Evolutionary conservation across 2,888 invertebrate species (phyloP).

Genomic region (Drosophila testacea): DNA sequence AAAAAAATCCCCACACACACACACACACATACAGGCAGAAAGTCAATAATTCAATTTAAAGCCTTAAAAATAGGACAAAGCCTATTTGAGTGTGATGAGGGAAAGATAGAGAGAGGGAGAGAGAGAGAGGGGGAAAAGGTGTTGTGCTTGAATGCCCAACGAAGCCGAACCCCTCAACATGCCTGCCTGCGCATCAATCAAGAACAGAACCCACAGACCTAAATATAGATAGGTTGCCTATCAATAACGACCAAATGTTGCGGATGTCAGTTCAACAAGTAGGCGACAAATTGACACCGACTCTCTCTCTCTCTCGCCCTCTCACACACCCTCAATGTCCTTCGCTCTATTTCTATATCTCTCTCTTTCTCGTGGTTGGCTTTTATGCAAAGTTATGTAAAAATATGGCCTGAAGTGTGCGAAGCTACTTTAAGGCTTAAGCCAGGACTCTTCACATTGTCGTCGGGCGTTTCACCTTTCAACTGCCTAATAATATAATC

Average conservation of each 20-base stretch:
- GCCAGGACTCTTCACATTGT: constrained; percentile 19
- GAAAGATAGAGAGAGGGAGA: neutral
- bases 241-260: constrained; percentile 63
- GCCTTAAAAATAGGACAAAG: constrained; percentile 73
- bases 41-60: constrained; percentile 64
- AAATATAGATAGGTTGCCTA: constrained; percentile 67
- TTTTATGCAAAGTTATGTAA: constrained; percentile 59
- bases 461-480: constrained; percentile 60
- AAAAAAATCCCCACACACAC: constrained; percentile 7
- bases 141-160: constrained; percentile 31
- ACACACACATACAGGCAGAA: constrained; percentile 1
- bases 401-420: constrained; percentile 25
- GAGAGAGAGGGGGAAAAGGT: neutral
- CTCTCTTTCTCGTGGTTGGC: constrained; percentile 9
- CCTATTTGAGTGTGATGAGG: constrained; percentile 53
- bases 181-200: constrained; percentile 50
- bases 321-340: too few relatives aligned
- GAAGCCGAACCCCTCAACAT: neutral
- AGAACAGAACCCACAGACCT: constrained; percentile 60
- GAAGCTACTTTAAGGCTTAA: constrained; percentile 40
- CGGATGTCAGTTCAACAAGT: constrained; percentile 68
- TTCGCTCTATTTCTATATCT: too few relatives aligned
- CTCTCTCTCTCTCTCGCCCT: neutral
- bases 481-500: constrained; percentile 72
- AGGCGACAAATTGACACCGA: constrained; percentile 51